Base-by-base conservation (phyloP, 2,797 vertebrate species). In the Urocyon cinereoargenteus region DNA sequence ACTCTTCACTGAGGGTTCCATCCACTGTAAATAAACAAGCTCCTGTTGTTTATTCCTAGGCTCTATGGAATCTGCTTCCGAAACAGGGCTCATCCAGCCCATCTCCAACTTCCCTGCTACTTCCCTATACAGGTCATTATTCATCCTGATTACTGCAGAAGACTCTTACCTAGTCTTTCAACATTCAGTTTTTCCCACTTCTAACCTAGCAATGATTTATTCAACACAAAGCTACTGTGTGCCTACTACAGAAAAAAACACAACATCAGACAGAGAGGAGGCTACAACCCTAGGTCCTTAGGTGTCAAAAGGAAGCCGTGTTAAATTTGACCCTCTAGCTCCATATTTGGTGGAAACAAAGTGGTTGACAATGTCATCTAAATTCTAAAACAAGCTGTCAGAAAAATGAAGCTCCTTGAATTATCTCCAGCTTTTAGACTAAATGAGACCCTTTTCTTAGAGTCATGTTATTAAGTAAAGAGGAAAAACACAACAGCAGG, bases 251-350 rank as follows among this genome's bases (percentile, higher is more conserved):
- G 13, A 68, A 55, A 61, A 18, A 15, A 36, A 16, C 24, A 34
- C 2, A 13, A 57, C 0, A 0, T 10, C 22, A 28, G 45, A 21
- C 21, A 6, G 14, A 10, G 36, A 49, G 7, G 12, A 15, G 28
- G 16, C 13, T 2, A 26, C 16, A 5, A 28, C 1, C 5, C 59
- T 31, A 15, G 45, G 36, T 7, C 53, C 7, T 22, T 36, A 1
- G 10, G 36, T 8, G 4, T 68, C 75, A 10, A 49, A 55, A 40
- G n/a, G 36, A 64, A 57, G 28, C 19, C 34, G 0, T 40, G 10
- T 8, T 31, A 45, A n/a, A 68, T 36, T 0, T 61, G 77, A 31
- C 36, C 22, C 51, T 82, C 49, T 8, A 24, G 31, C 5, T 64
- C 51, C 12, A 0, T 13, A 40, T 21, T 36, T 83, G 8, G 4